These are phyloP conservation scores for Copidosoma aretas DNA, from an alignment of 2,888 invertebrate species.

Conservation along the genomic window DNA sequence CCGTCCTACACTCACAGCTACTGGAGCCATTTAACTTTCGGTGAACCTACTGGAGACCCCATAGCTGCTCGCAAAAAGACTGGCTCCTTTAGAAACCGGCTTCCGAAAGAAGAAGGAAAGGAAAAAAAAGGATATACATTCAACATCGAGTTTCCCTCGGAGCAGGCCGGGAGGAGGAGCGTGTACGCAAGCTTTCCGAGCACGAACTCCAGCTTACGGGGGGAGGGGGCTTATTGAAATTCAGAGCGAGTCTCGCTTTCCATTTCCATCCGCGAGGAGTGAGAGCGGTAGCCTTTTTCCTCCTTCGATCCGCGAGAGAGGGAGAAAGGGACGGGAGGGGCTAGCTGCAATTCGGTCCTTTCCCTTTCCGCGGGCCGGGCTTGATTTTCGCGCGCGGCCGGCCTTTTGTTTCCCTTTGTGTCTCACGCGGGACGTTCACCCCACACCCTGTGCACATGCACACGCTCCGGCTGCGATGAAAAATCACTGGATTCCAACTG, in stretches of 20 bases:
- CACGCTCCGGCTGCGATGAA: conserved; percentile 20
- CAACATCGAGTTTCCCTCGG: neutral
- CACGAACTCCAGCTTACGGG: neutral
- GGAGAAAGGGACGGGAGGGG: too few species aligned
- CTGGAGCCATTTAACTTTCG: too few species aligned
- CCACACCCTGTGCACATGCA: neutral
- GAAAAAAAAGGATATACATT: neutral
- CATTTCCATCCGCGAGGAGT: conserved; percentile 57
- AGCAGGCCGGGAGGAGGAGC: neutral
- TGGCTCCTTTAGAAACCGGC: too few species aligned
- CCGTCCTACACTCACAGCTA: neutral
- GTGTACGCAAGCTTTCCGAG: neutral
- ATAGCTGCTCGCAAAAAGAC: too few species aligned
- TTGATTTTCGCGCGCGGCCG: conserved; percentile 15
- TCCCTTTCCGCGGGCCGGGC: conserved; percentile 26
- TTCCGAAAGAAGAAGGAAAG: too few species aligned
- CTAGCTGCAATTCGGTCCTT: conserved; percentile 36
- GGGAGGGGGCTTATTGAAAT: conserved; percentile 60
- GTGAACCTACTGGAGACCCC: too few species aligned
- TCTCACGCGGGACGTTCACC: neutral
- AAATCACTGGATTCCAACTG: conserved; percentile 36
- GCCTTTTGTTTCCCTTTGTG: conserved; percentile 32
- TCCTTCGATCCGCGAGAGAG: conserved; percentile 33
- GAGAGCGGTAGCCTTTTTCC: conserved; percentile 16
- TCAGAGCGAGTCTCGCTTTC: conserved; percentile 60